Evolutionary conservation across 2,888 invertebrate genomes (phyloP).

Genomic region (Phoenoteleia sp.): DNA sequence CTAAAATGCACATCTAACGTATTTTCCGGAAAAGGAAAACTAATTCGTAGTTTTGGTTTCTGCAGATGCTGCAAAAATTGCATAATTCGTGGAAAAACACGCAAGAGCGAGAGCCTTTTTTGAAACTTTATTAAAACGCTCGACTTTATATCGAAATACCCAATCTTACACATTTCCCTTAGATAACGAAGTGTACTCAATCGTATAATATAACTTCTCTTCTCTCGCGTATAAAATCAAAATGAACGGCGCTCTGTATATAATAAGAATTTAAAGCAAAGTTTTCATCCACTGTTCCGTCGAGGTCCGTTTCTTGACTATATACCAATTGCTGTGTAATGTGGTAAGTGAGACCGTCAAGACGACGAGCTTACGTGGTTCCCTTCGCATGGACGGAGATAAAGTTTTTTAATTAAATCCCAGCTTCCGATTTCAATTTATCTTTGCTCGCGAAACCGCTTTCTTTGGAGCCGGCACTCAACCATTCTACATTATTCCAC

Average conservation of each 20-base stretch:
- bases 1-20: slow-evolving; percentile 28
- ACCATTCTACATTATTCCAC: slow-evolving; percentile 63
- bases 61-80: slow-evolving; percentile 39
- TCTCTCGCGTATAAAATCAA: slow-evolving; percentile 8
- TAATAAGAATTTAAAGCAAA: slow-evolving; percentile 44
- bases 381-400: slow-evolving; percentile 70
- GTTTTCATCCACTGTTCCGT: slow-evolving; percentile 53
- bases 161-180: slow-evolving; percentile 21
- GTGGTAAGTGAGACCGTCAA: slow-evolving; percentile 61
- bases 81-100: background rate
- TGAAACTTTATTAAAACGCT: slow-evolving; percentile 34
- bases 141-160: slow-evolving; percentile 31
- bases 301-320: slow-evolving; percentile 24
- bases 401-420: slow-evolving; percentile 85
- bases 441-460: slow-evolving; percentile 76
- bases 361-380: slow-evolving; percentile 68
- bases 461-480: slow-evolving; percentile 58
- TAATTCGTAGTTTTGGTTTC: slow-evolving; percentile 34
- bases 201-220: background rate
- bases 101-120: slow-evolving; percentile 8
- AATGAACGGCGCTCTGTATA: slow-evolving; percentile 31
- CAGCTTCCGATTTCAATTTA: slow-evolving; percentile 84
- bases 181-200: slow-evolving; percentile 9
- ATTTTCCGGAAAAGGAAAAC: slow-evolving; percentile 20
- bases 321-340: slow-evolving; percentile 62